Evolutionary conservation across 2,113 vertebrate species (phyloP), one percentile per base, ranked within the genome.

Genomic region (Oreochromis spilurus): DNA sequence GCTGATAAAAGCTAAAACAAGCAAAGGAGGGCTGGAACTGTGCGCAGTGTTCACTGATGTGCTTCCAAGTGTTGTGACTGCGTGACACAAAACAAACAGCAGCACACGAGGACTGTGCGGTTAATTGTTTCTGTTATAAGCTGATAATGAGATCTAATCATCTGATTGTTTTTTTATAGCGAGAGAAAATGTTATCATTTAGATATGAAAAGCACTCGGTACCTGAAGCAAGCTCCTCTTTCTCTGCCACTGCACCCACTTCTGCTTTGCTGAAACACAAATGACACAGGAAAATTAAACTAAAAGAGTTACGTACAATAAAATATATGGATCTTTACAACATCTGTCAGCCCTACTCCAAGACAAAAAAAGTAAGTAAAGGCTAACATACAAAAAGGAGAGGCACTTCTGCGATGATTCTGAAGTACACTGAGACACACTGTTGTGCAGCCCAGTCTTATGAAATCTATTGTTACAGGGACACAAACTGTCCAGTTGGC

Each of bases 211-310:
- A 26, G n/a, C 0, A 0, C 13, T 16, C 21, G 2, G 16, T 93
- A 95, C 95, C 95, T 93, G 87, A 24, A 16, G 65, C 6, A 48
- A 70, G 77, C 81, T 36, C 2, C 9, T 85, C 91, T 90, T 92
- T 60, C 85, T 84, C 34, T 87, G 86, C 31, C 55, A 82, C 16
- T 57, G 31, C 2, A 93, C 57, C 95, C 95, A 95, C 50, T 88
- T 92, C 91, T 93, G 86, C 84, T 93, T 89, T 2, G 7, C 95
- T 95, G 87, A 65, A 93, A 92, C 21, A 90, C 31, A 80, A 60
- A 79, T 11, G 72, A 31, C 17, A 34, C 19, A 48, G 6, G 4
- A 67, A 24, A 75, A 21, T 5, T 17, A 5, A 24, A 48, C 0
- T 43, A 31, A 55, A 55, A n/a, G 60, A 38, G 12, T 1, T 3